A percentile compares a stretch with the other conserved stretches of the same genome.
Evolutionary conservation across 2,797 vertebrate species (phyloP).

Genomic region (Gobionotothen gibberifrons): DNA sequence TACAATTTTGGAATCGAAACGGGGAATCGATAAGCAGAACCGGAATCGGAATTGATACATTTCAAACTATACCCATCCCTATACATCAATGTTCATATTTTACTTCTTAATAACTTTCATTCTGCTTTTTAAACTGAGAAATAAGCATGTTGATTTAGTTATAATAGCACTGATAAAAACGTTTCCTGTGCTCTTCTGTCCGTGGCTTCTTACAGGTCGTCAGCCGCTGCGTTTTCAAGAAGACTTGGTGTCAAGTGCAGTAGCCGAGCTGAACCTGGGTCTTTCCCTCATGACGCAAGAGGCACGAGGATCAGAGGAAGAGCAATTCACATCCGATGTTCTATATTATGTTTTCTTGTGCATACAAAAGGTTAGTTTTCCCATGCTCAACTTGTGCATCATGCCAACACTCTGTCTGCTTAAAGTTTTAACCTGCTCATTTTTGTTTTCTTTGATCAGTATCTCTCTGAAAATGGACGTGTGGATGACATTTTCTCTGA

Average conservation of each 20-base stretch:
- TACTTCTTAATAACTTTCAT: not conserved
- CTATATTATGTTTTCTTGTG: conserved; percentile 98
- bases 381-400: not conserved
- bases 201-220: conserved; percentile 84
- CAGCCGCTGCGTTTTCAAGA: conserved; percentile 97
- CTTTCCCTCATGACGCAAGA: conserved; percentile 97
- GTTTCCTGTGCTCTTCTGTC: not conserved
- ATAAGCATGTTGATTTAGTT: not conserved
- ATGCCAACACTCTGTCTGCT: not conserved
- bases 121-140: not conserved
- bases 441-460: conserved; percentile 77
- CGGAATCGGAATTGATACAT: too few relatives aligned
- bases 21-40: too few relatives aligned
- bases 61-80: too few relatives aligned
- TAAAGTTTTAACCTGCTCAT: not conserved
- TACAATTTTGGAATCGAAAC: too few relatives aligned
- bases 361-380: conserved; percentile 93
- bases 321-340: conserved; percentile 92
- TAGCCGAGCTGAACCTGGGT: conserved; percentile 95
- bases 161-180: not conserved
- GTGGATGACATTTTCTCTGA: conserved; percentile 99
- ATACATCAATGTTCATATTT: not conserved
- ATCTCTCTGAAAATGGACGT: conserved; percentile 96
- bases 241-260: conserved; percentile 97
- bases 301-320: conserved; percentile 91